Evolutionary conservation across 1,140 invertebrate species (phyloP).

Genomic region (Drusus annulatus): DNA sequence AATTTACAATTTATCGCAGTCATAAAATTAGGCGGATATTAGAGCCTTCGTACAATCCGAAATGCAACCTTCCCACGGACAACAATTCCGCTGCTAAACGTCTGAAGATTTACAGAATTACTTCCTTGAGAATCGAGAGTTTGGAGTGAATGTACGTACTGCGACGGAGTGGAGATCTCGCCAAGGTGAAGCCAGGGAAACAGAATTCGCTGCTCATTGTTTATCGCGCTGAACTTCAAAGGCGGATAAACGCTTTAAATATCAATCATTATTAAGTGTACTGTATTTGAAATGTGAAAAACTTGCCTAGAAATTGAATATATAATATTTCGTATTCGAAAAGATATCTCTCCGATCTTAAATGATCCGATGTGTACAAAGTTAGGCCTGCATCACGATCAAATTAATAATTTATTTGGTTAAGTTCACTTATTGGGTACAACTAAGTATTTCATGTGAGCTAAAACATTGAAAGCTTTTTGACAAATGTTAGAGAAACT

Average conservation of each 20-base stretch:
- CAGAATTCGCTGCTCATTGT: not conserved
- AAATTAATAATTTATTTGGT: too few species aligned
- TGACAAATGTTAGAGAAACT: too few species aligned
- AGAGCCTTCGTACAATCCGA: not conserved
- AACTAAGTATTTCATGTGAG: too few species aligned
- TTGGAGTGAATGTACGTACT: slow-evolving; percentile 11
- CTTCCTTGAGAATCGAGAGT: slow-evolving; percentile 24
- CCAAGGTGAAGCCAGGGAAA: slow-evolving; percentile 11
- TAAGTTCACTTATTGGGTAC: too few species aligned
- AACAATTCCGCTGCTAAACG: slow-evolving; percentile 19
- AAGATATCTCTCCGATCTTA: too few species aligned
- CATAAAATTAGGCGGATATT: slow-evolving; percentile 35
- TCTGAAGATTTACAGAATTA: slow-evolving; percentile 14
- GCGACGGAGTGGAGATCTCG: not conserved
- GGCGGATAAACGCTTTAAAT: not conserved
- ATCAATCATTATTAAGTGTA: too few species aligned
- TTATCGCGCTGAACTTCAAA: not conserved
- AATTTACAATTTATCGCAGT: slow-evolving; percentile 20
- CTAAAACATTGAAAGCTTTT: too few species aligned
- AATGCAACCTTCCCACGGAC: slow-evolving; percentile 39
- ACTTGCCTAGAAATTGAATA: too few species aligned
- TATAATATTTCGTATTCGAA: too few species aligned
- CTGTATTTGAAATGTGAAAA: too few species aligned
- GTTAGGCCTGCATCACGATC: too few species aligned
- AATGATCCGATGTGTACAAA: too few species aligned